Percentiles rank a stretch among this genome's conserved stretches.
Conservation (phyloP, 2,888 invertebrate species). For the Byasa hedistus region DNA sequence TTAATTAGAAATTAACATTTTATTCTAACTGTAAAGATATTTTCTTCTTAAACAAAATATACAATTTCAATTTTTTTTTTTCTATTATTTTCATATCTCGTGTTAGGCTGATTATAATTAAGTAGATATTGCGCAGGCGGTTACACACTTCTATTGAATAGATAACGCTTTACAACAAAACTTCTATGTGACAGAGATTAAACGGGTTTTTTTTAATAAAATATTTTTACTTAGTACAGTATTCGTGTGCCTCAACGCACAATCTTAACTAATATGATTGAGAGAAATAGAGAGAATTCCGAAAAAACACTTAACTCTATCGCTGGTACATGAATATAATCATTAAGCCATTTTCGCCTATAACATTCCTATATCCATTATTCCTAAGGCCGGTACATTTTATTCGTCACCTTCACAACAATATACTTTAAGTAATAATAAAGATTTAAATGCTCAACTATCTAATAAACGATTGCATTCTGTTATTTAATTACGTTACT, state of each 20-base stretch:
- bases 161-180: constrained; percentile 57
- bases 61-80: constrained; percentile 47
- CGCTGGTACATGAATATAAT: constrained; percentile 61
- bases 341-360: constrained; percentile 61
- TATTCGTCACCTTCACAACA: constrained; percentile 66
- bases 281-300: constrained; percentile 75
- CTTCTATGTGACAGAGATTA: constrained; percentile 54
- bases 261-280: constrained; percentile 70
- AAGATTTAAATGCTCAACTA: constrained; percentile 69
- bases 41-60: constrained; percentile 72
- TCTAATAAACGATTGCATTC: constrained; percentile 63
- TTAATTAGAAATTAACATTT: constrained; percentile 70
- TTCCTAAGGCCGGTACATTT: constrained; percentile 76
- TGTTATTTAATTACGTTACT: constrained; percentile 59
- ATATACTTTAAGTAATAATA: constrained; percentile 72
- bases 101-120: constrained; percentile 66
- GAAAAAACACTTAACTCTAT: constrained; percentile 65
- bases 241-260: constrained; percentile 36
- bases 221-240: constrained; percentile 47
- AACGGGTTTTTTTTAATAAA: constrained; percentile 51
- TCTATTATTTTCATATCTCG: constrained; percentile 51
- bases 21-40: constrained; percentile 54
- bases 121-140: constrained; percentile 66
- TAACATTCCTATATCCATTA: constrained; percentile 59
- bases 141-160: constrained; percentile 57